Evolutionary conservation across 1,140 invertebrate species (phyloP).

Genomic region (Dinothrombium tinctorium): DNA sequence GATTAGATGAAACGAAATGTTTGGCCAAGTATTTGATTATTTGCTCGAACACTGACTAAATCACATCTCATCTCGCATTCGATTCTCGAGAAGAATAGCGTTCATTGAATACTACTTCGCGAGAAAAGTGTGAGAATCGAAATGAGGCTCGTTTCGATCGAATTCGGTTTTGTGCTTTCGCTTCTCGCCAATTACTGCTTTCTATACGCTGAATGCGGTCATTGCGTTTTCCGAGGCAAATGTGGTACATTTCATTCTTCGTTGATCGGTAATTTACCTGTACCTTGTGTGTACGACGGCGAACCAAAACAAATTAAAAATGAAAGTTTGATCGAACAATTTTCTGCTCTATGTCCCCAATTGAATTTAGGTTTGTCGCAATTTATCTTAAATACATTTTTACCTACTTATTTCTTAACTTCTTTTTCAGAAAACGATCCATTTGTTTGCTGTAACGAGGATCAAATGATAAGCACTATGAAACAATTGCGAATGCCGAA

Average conservation of each 20-base stretch:
- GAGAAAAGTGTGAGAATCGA: no score
- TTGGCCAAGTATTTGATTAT: no score
- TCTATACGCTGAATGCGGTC: no score
- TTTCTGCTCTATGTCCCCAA: not conserved
- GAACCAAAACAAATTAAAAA: not conserved
- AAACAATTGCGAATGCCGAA: slow-evolving; percentile 4
- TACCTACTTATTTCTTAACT: not conserved
- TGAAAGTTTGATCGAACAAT: not conserved
- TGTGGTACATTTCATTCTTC: not conserved
- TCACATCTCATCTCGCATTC: no score
- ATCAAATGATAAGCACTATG: slow-evolving; percentile 7
- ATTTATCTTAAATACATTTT: not conserved
- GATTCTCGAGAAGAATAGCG: no score
- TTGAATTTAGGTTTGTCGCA: not conserved
- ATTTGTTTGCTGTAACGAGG: slow-evolving; percentile 8
- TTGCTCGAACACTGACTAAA: no score
- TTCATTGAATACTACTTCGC: no score
- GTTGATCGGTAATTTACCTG: not conserved
- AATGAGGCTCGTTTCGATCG: no score
- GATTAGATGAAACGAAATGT: no score
- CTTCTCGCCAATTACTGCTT: no score
- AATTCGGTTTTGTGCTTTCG: no score
- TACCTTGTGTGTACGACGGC: not conserved
- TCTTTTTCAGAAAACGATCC: not conserved
- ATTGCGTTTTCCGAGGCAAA: not conserved